Evolutionary conservation across 2,113 vertebrate genomes (phyloP).

Genomic region (Seriola aureovittata): DNA sequence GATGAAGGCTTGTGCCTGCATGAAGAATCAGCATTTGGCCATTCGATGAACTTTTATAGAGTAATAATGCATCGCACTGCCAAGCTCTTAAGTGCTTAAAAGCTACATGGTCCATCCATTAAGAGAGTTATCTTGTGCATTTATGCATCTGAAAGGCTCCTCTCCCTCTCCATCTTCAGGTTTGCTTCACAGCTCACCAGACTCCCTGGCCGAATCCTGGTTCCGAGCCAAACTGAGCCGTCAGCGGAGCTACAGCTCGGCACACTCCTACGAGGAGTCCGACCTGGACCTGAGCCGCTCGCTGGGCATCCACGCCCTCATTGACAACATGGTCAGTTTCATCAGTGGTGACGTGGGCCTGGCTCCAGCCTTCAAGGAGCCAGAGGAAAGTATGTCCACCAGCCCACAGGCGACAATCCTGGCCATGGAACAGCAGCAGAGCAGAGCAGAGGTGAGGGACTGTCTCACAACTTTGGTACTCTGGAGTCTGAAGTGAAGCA

Average conservation of each 20-base stretch:
- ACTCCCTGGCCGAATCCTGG: slow-evolving; percentile 93
- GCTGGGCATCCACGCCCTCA: slow-evolving; percentile 91
- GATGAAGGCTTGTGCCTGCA: slow-evolving; percentile 64
- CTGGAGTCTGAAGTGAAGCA: neutral
- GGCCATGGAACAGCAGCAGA: slow-evolving; percentile 97
- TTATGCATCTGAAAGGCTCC: slow-evolving; percentile 47
- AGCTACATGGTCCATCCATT: slow-evolving; percentile 39
- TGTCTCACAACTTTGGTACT: neutral
- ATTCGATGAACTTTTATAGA: slow-evolving; percentile 19
- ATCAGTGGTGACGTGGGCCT: slow-evolving; percentile 94
- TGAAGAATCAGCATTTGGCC: slow-evolving; percentile 52
- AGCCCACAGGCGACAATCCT: slow-evolving; percentile 93
- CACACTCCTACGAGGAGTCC: slow-evolving; percentile 88
- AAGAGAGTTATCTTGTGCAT: neutral
- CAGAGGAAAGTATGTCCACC: slow-evolving; percentile 95
- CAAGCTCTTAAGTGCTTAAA: slow-evolving; percentile 39
- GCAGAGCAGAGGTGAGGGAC: slow-evolving; percentile 90
- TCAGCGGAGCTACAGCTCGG: slow-evolving; percentile 87
- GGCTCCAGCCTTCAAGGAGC: slow-evolving; percentile 94
- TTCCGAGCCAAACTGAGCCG: slow-evolving; percentile 89
- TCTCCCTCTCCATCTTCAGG: slow-evolving; percentile 61
- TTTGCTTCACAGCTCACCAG: slow-evolving; percentile 82
- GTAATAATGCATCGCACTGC: slow-evolving; percentile 30
- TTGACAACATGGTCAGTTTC: slow-evolving; percentile 95
- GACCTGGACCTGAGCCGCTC: slow-evolving; percentile 91